Evolutionary conservation across 2,797 vertebrate genomes (phyloP), one percentile per base, ranked within the genome.

Genomic region (Hyperoplus immaculatus): DNA sequence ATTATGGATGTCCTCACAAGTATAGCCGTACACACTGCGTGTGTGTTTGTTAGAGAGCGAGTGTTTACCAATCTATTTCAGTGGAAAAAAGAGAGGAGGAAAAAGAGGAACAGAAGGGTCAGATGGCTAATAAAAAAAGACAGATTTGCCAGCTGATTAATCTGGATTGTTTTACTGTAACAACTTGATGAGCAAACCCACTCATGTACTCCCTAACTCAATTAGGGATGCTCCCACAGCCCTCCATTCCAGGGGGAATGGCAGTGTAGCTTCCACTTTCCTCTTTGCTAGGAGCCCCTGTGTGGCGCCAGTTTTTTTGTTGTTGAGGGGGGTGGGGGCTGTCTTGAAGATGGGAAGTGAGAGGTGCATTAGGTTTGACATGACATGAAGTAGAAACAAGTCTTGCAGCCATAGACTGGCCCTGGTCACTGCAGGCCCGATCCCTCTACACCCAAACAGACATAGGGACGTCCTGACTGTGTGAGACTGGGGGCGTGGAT

Each of bases 111-210:
- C 7, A 51, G 75, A 81, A 80, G 78, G 86, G 63, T 79, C 78
- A 76, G 45, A 67, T 46, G 46, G 74, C 74, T 80, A 89, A 93
- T 93, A 92, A 91, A 91, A 29, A 90, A 89, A 90, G 90, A 94
- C 64, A 83, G 78, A 93, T 91, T 73, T 78, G 69, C 80, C 63
- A 78, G 75, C 79, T 86, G 87, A 90, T 86, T 88, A 77, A 87
- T 90, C 69, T 81, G 85, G 81, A 93, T 86, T 83, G 79, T 88
- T 94, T 92, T 86, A 92, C 81, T 91, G 83, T 88, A 89, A 82
- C 85, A 91, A 92, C 83, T 87, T 91, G 89, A 94, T 92, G 91
- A 90, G 88, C 84, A 91, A 94, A 93, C 85, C 92, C 92, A 95
- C 89, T 94, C 90, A 93, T 92, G 93, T 90, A 88, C 81, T 87